A percentile compares a stretch with the other conserved stretches of the same genome.
These are phyloP conservation scores for Trogon surrucura DNA, from an alignment of 2,113 vertebrate species.

Conservation along the genomic window DNA sequence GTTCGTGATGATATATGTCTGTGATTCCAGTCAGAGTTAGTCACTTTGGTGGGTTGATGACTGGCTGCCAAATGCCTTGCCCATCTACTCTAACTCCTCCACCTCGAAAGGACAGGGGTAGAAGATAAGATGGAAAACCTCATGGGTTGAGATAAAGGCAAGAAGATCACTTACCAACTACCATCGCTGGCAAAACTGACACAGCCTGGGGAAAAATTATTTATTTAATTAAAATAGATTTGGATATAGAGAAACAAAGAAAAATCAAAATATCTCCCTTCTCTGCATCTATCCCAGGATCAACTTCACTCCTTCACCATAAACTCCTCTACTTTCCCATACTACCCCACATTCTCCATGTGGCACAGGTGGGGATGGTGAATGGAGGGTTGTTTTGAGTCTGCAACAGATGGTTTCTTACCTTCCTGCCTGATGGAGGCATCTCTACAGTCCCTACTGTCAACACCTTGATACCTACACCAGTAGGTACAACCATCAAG, in stretches of 20 bases:
- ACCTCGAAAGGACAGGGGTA: background rate
- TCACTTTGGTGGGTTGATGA: background rate
- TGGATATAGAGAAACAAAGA: background rate
- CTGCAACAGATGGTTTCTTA: background rate
- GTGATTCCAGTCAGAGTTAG: background rate
- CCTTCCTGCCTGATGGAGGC: accelerated
- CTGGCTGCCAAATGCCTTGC: background rate
- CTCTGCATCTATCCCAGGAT: background rate
- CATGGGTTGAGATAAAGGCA: background rate
- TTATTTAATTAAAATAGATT: background rate
- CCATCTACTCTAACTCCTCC: background rate
- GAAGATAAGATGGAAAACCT: background rate
- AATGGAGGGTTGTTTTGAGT: background rate
- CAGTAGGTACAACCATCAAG: background rate
- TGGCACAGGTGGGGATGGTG: background rate
- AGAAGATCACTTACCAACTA: background rate
- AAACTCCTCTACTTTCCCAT: background rate
- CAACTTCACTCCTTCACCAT: background rate
- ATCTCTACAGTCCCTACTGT: background rate
- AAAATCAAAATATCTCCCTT: background rate
- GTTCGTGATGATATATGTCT: background rate
- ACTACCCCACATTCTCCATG: accelerated
- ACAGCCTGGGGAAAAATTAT: background rate
- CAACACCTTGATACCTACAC: background rate
- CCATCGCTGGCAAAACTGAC: background rate